Percentiles rank a stretch among this genome's conserved stretches.
Conservation (phyloP, 2,113 vertebrate species). For the Empidonax alnorum region DNA sequence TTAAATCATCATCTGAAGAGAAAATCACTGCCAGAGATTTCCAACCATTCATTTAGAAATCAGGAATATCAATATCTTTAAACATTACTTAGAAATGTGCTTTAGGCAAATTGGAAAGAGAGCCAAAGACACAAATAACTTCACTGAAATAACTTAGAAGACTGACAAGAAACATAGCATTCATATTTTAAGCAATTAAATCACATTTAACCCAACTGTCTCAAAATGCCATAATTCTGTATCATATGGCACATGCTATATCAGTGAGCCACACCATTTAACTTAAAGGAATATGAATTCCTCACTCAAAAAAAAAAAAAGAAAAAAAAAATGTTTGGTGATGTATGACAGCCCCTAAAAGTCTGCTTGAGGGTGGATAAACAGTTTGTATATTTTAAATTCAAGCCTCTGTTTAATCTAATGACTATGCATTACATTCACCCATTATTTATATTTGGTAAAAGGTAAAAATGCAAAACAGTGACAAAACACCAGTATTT, state of each 20-base stretch:
- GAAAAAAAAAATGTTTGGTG: not conserved
- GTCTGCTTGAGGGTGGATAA: not conserved
- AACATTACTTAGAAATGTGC: not conserved
- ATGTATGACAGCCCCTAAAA: not conserved
- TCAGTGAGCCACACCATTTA: not conserved
- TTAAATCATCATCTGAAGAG: not conserved
- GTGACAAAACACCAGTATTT: not conserved
- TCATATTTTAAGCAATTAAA: slow-evolving; percentile 3
- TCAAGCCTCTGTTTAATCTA: not conserved
- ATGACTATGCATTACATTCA: not conserved
- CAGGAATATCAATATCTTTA: not conserved
- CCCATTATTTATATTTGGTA: not conserved
- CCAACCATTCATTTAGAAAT: not conserved
- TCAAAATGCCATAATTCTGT: not conserved
- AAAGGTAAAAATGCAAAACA: not conserved
- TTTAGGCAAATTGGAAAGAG: slow-evolving; percentile 5
- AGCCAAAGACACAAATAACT: not conserved
- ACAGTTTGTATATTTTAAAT: not conserved
- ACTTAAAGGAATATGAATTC: not conserved
- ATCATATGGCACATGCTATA: not conserved
- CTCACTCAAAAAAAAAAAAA: not conserved
- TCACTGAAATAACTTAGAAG: not conserved
- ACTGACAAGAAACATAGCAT: not conserved
- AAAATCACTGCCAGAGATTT: not conserved
- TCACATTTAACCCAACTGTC: not conserved